Evolutionary conservation across 2,888 invertebrate species (phyloP).

Genomic region (Horisme vitalbata): DNA sequence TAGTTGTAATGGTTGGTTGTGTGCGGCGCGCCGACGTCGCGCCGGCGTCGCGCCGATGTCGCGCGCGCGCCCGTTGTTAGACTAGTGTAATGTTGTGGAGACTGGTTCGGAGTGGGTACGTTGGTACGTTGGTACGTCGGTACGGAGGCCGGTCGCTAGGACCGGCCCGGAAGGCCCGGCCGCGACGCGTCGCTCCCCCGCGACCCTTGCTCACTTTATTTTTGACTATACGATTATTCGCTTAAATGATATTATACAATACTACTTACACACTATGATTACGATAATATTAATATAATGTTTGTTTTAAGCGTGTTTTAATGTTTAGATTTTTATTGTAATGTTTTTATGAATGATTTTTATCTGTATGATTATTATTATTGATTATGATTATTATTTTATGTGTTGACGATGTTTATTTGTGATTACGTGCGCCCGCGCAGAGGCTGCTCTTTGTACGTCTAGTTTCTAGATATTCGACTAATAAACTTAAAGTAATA

Average conservation of each 20-base stretch:
- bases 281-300: conserved; percentile 83
- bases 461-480: conserved; percentile 71
- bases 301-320: conserved; percentile 84
- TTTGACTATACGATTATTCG: conserved; percentile 82
- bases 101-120: conserved; percentile 20
- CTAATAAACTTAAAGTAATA: conserved; percentile 76
- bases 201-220: conserved; percentile 78
- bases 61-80: conserved; percentile 16
- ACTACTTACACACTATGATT: conserved; percentile 82
- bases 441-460: conserved; percentile 73
- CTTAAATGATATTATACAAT: conserved; percentile 77
- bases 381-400: conserved; percentile 78
- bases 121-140: neutral
- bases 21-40: conserved; percentile 9
- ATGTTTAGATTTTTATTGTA: conserved; percentile 84
- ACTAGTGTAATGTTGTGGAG: conserved; percentile 9
- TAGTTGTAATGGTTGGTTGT: conserved; percentile 25
- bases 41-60: neutral
- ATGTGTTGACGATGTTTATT: conserved; percentile 82
- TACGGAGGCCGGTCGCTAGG: conserved; percentile 16
- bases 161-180: conserved; percentile 32
- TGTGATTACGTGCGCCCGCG: conserved; percentile 76
- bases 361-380: conserved; percentile 83
- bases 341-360: conserved; percentile 84
- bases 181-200: conserved; percentile 60